These are phyloP conservation scores for Carassius carassius DNA, from an alignment of 2,113 vertebrate genomes.

Conservation along the genomic window DNA sequence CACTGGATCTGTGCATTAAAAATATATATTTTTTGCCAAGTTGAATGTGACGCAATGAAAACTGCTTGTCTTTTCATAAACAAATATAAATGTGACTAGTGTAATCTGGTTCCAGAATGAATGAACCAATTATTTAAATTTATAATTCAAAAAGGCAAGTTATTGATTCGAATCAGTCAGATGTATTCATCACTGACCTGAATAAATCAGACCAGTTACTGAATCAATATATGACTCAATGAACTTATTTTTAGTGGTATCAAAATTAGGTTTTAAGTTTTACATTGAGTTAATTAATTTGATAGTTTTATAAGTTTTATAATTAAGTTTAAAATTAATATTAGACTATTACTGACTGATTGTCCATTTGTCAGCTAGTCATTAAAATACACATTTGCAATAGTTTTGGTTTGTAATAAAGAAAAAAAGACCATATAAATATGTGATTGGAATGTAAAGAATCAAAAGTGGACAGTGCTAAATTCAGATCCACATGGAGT, in stretches of 20 bases:
- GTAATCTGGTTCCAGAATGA: not conserved
- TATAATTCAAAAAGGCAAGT: not conserved
- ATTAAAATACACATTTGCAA: not conserved
- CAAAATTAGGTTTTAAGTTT: not conserved
- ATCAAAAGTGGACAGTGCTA: not conserved
- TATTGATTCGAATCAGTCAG: not conserved
- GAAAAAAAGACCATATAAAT: not conserved
- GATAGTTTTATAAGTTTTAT: not conserved
- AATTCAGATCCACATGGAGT: not conserved
- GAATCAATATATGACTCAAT: not conserved
- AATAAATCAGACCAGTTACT: not conserved
- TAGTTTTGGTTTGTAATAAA: not conserved
- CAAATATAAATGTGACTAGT: not conserved
- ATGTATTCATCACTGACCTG: not conserved
- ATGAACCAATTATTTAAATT: not conserved
- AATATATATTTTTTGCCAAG: not conserved
- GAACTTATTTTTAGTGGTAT: not conserved
- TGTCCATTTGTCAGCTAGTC: not conserved
- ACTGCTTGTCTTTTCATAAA: not conserved
- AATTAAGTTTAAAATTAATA: not conserved
- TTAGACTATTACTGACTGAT: not conserved
- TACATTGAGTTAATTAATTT: not conserved
- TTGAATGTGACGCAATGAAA: not conserved
- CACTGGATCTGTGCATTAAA: not conserved
- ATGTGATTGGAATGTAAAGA: not conserved